Evolutionary conservation across 2,113 vertebrate genomes (phyloP).

Genomic region (Cyanoderma ruficeps): DNA sequence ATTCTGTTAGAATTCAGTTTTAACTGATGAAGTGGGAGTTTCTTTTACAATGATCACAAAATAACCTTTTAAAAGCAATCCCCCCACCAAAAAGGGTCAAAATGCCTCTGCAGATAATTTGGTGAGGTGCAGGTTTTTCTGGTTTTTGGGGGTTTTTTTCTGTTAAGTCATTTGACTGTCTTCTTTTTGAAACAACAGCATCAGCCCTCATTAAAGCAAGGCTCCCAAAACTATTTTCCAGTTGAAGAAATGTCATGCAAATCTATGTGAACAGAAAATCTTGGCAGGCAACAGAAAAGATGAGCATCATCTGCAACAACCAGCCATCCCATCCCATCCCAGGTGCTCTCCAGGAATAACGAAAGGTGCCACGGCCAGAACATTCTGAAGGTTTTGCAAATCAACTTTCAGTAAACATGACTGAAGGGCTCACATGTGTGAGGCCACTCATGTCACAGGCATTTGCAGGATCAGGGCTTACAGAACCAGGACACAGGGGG

Average conservation of each 20-base stretch:
- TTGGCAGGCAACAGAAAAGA: not conserved
- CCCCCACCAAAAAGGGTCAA: not conserved
- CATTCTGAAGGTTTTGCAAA: not conserved
- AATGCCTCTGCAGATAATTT: not conserved
- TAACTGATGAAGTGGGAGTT: not conserved
- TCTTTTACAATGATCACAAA: not conserved
- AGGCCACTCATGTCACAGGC: not conserved
- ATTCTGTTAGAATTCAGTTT: not conserved
- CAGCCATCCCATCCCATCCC: not conserved
- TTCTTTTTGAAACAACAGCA: not conserved
- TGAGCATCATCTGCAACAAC: not conserved
- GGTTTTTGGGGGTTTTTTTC: not conserved
- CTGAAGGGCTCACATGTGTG: not conserved
- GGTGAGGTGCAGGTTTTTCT: not conserved
- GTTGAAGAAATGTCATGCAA: not conserved
- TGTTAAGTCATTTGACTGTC: not conserved
- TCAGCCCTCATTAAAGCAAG: not conserved
- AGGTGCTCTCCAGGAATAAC: not conserved
- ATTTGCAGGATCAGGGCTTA: constrained; percentile 11
- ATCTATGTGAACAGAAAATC: not conserved
- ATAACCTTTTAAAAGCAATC: not conserved
- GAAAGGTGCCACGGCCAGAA: not conserved
- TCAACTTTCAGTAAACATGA: not conserved
- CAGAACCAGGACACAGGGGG: constrained; percentile 23
- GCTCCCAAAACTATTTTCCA: not conserved